phyloP scores from a whole-genome alignment of 2,888 invertebrate species.

The Epinotia demarniana region DNA sequence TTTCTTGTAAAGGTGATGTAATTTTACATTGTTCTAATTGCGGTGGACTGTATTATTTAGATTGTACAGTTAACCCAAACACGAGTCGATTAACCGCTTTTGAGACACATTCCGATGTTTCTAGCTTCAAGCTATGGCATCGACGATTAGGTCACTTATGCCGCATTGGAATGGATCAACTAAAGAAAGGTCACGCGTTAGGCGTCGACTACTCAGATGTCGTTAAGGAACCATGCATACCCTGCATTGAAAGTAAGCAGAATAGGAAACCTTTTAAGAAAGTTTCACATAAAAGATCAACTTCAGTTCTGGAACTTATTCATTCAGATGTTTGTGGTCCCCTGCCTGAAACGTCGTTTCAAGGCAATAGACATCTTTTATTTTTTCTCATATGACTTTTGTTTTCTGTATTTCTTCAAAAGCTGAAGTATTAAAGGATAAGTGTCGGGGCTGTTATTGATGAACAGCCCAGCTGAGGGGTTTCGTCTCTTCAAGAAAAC shows the following conservation, averaged over 20 bases:
- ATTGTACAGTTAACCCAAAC: neutral
- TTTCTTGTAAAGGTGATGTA: neutral
- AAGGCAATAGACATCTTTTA: neutral
- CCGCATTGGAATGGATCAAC: no score
- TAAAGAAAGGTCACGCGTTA: no score
- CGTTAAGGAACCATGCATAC: no score
- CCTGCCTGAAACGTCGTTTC: no score
- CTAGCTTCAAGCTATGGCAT: neutral
- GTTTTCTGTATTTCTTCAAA: neutral
- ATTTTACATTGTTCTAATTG: neutral
- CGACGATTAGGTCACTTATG: no score
- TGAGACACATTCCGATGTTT: slow-evolving; percentile 6
- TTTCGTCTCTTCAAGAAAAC: no score
- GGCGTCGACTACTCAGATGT: neutral
- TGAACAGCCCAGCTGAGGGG: no score
- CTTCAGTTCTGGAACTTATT: no score
- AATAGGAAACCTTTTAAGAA: no score
- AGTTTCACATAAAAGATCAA: no score
- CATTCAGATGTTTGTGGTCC: no score
- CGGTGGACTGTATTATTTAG: neutral
- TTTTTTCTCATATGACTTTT: neutral
- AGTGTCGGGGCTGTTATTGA: neutral
- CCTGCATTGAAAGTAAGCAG: no score
- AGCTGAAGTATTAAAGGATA: neutral
- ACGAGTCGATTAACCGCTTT: neutral